A percentile compares a stretch with the other conserved stretches of the same genome.
These are phyloP conservation scores for Blennius ocellaris DNA, from an alignment of 2,113 vertebrate genomes.

Conservation along the genomic window DNA sequence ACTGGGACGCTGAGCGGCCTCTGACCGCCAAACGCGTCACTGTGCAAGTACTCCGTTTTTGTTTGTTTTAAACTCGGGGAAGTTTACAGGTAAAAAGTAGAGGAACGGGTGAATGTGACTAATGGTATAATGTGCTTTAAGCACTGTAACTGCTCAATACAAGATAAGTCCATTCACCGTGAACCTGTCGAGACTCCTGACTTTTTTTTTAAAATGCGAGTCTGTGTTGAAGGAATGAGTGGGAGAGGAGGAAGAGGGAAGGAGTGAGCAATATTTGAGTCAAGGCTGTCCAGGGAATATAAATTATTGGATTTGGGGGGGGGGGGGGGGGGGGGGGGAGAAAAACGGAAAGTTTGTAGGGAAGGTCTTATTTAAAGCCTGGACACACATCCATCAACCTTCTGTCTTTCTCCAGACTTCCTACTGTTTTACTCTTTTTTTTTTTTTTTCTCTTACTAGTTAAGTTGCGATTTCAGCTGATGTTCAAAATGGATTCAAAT, in stretches of 20 bases:
- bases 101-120: background rate
- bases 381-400: too few relatives aligned
- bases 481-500: too few relatives aligned
- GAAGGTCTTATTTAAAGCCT: too few relatives aligned
- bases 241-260: constrained; percentile 11
- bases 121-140: too few relatives aligned
- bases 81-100: constrained; percentile 11
- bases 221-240: constrained; percentile 20
- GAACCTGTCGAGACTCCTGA: background rate
- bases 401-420: too few relatives aligned
- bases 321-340: too few relatives aligned
- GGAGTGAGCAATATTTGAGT: constrained; percentile 10
- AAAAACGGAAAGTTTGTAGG: too few relatives aligned
- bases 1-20: background rate
- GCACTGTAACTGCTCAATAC: too few relatives aligned
- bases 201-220: background rate
- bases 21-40: background rate
- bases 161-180: too few relatives aligned
- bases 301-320: constrained; percentile 11
- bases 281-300: background rate
- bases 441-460: too few relatives aligned
- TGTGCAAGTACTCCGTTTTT: background rate
- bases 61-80: constrained; percentile 2
- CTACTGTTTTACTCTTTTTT: too few relatives aligned
- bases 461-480: too few relatives aligned